Base-by-base conservation (phyloP, 2,888 invertebrate species). In the Archips crataeganus region DNA sequence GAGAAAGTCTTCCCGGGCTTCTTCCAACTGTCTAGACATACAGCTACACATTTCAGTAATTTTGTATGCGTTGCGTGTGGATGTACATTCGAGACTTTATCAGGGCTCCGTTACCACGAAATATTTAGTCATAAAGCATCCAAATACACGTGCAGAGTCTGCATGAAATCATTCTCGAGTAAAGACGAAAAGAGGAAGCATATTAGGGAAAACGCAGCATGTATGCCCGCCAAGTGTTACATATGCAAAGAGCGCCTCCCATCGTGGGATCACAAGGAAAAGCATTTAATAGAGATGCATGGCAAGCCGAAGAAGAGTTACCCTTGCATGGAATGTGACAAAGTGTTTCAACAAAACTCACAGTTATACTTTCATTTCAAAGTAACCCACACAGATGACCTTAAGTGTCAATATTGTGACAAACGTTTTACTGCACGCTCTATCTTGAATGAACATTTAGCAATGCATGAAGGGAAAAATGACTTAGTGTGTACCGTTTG, bases 281-380 rank as follows among this genome's bases (percentile, higher is more conserved):
- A 59, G 13, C 76, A 76, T 67, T 54, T 76, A 23, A 62, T 66
- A 2, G 63, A 68, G 34, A 36, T 69, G 4, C 76, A 76, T 63
- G 65, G 68, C 36, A 64, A 70, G 13, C 61, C 65, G 6, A 75
- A 71, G 51, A 70, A 61, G 62, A n/a, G 13, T 15, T 75, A 47
- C 62, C 68, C 61, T 11, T 76, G 75, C 59, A 36, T 49, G 13
- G 68, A 71, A n/a, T 76, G 76, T 57, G 68, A 36, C 11, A 23
- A 67, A 42, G 63, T 74, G n/a, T 76, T 71, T 32, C 62, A 67
- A 45, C 70, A 47, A 11, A 65, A 71, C 8, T 60, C 32, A 2
- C 32, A 32, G 3, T 59, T 68, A 4, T 76, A 76, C 15, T 32
- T 65, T 32, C 76, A 76, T 71, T 76, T 76, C 61, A 76, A 76